Base-by-base conservation (phyloP, 2,797 vertebrate genomes). In the Peromyscus eremicus region DNA sequence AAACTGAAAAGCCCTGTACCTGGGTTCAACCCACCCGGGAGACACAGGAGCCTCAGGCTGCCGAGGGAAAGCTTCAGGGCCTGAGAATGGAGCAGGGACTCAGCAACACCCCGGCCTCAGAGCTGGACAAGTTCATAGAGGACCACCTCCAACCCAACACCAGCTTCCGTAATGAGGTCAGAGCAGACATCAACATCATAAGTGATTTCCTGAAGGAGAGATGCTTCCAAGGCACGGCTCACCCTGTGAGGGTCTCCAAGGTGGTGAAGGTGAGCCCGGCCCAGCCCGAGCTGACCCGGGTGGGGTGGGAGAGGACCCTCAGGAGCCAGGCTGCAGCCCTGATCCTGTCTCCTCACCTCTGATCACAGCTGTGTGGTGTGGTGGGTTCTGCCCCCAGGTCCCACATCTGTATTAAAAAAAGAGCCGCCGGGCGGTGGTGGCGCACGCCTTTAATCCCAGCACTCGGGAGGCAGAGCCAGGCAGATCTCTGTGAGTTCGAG, bases 261-360 rank as follows among this genome's bases (percentile, higher is more conserved):
- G 96, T 91, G 6, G 89, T 98, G 55, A 98, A 98, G 98, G 98
- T 98, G 88, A 97, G 98, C 0, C 46, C 12, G n/a, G n/a, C 32
- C n/a, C 34, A 25, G 3, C 75, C 17, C 32, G 23, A 62, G 29
- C 55, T 7, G 77, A 1, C 34, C 0, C 0, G 27, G 52, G 64
- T 2, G 3, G 64, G 73, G 40, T 0, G 14, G 34, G 19, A 19
- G 32, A 6, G 27, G 0, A 3, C 4, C 49, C 34, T 37, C 2
- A 46, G 73, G 71, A 8, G 40, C 3, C 27, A 21, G 17, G 6
- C 60, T n/a, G 19, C 21, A 25, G 5, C 55, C 4, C 71, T 62
- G 37, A 62, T 62, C 12, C 73, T 6, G 0, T n/a, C 29, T 23
- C 29, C 5, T 43, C 37, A 46, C 57, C 7, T 62, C 85, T 37